Conservation (phyloP, 2,113 vertebrate species). For the Phrynocephalus versicolor region DNA sequence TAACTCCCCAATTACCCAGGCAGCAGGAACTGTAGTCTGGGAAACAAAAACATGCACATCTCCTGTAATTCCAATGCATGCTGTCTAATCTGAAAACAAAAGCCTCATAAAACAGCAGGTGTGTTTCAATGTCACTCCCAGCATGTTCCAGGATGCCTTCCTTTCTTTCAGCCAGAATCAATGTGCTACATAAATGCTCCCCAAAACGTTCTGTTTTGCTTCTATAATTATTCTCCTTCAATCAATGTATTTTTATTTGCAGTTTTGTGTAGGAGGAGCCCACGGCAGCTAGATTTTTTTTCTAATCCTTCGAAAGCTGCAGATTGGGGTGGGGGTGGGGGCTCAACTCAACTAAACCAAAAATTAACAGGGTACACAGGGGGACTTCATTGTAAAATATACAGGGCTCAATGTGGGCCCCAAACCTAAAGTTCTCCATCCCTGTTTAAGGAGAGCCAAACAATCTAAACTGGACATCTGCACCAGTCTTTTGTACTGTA, state of each 20-base stretch:
- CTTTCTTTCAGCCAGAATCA: background rate
- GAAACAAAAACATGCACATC: background rate
- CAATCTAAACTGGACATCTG: background rate
- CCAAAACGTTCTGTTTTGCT: background rate
- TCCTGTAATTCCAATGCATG: background rate
- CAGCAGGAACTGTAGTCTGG: background rate
- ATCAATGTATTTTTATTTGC: background rate
- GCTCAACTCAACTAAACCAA: background rate
- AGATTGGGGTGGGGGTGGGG: background rate
- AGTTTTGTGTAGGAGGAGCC: background rate
- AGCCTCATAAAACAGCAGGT: background rate
- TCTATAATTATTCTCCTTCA: background rate
- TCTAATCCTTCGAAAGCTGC: background rate
- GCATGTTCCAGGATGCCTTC: background rate
- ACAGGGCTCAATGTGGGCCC: background rate
- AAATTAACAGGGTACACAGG: background rate
- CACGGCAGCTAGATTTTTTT: background rate
- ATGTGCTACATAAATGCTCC: background rate
- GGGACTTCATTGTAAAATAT: background rate
- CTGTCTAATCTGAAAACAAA: background rate
- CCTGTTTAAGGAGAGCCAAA: background rate
- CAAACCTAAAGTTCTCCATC: too few species aligned
- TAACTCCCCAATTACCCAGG: background rate
- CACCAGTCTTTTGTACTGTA: background rate
- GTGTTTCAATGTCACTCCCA: background rate